phyloP scores from a whole-genome alignment of 53 echinoderm and acorn worm genomes.

The Holothuria leucospilota region DNA sequence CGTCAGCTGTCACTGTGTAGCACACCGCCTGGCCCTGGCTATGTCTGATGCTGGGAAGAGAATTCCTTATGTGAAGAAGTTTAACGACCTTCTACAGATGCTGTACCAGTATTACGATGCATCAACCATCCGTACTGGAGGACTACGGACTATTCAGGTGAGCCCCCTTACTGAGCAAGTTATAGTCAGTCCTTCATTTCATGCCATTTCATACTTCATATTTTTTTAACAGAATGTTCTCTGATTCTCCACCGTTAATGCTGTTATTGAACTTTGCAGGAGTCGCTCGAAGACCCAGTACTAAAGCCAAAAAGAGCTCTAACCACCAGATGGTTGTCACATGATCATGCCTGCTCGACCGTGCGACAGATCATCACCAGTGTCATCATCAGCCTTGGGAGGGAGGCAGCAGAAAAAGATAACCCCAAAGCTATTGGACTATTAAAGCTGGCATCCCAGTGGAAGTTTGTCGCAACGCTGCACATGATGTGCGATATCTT shows the following conservation, averaged over 20 bases:
- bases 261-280: neutral
- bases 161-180: neutral
- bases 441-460: constrained; percentile 28
- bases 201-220: neutral
- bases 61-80: neutral
- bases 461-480: constrained; percentile 55
- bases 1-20: neutral
- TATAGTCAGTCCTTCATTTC: neutral
- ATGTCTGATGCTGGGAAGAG: neutral
- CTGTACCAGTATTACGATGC: constrained; percentile 2
- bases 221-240: no score
- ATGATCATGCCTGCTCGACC: constrained; percentile 8
- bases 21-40: neutral
- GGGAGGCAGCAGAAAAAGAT: neutral
- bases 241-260: no score
- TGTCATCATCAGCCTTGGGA: constrained; percentile 28
- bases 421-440: constrained; percentile 1
- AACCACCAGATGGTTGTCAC: constrained; percentile 16
- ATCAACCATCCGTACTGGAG: neutral
- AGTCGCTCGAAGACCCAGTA: neutral
- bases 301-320: neutral
- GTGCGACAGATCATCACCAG: constrained; percentile 23
- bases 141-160: neutral
- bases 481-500: constrained; percentile 55
- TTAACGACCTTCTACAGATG: neutral